phyloP scores from a whole-genome alignment of 2,797 vertebrate genomes.

The Coilia nasus region DNA sequence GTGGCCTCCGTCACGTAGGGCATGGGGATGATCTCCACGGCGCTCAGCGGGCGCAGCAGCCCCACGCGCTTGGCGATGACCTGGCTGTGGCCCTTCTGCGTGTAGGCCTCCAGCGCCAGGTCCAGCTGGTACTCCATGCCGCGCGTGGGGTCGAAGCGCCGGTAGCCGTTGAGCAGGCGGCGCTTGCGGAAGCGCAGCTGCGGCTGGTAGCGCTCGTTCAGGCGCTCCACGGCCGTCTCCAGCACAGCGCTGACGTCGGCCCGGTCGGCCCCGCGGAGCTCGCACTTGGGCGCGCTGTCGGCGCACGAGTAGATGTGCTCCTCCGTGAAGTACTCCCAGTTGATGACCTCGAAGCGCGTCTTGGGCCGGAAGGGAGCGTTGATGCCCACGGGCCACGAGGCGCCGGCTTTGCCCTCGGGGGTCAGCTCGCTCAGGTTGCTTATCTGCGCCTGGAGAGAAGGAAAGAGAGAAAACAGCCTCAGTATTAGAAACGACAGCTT shows the following conservation, averaged over 20 bases:
- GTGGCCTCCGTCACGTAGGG: slow-evolving; percentile 96
- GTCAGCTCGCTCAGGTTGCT: slow-evolving; percentile 90
- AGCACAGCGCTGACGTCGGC: slow-evolving; percentile 83
- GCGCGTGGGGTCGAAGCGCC: slow-evolving; percentile 92
- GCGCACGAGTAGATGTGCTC: slow-evolving; percentile 91
- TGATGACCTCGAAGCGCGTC: slow-evolving; percentile 94
- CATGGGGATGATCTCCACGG: slow-evolving; percentile 96
- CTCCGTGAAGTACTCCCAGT: slow-evolving; percentile 98
- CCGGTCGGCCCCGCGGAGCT: slow-evolving; percentile 85
- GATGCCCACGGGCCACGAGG: slow-evolving; percentile 92
- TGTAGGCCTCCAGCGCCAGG: slow-evolving; percentile 88
- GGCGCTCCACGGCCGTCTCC: slow-evolving; percentile 86
- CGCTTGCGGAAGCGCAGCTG: slow-evolving; percentile 89
- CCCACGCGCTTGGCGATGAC: slow-evolving; percentile 87
- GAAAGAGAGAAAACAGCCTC: background rate
- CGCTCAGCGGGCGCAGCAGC: slow-evolving; percentile 87
- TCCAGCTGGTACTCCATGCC: slow-evolving; percentile 97
- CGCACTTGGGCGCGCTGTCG: slow-evolving; percentile 90
- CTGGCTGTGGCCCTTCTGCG: slow-evolving; percentile 90
- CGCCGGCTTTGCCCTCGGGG: slow-evolving; percentile 83
- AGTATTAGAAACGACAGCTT: no score
- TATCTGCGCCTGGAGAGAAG: slow-evolving; percentile 86
- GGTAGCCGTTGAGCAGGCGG: slow-evolving; percentile 90
- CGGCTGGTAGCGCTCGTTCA: slow-evolving; percentile 90
- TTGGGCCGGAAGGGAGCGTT: slow-evolving; percentile 87